Conservation (phyloP, 1,140 invertebrate species). For the Orussus abietinus region DNA sequence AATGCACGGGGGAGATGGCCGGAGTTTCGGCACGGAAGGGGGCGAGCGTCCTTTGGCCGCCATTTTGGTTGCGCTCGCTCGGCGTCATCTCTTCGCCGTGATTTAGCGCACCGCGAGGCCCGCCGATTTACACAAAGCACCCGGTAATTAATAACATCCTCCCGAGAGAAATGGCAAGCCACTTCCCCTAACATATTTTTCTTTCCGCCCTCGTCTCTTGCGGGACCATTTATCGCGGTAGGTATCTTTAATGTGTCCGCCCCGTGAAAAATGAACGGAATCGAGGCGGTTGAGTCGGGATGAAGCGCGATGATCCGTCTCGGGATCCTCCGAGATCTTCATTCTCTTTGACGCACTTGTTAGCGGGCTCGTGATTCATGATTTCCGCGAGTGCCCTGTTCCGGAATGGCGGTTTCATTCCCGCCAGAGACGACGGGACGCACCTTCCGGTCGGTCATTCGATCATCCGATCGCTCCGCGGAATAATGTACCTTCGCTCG, state of each 20-base stretch:
- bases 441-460: too few relatives aligned
- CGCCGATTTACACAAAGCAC: constrained; percentile 14
- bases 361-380: too few relatives aligned
- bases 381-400: too few relatives aligned
- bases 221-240: constrained; percentile 14
- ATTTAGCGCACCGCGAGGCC: constrained; percentile 6
- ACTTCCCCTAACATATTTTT: constrained; percentile 5
- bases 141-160: constrained; percentile 19
- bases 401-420: too few relatives aligned
- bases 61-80: neutral
- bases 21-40: constrained; percentile 1
- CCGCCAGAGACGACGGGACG: too few relatives aligned
- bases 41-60: constrained; percentile 8
- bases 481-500: too few relatives aligned
- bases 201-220: neutral
- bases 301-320: constrained; percentile 14
- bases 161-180: constrained; percentile 13
- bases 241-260: constrained; percentile 13
- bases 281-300: constrained; percentile 7
- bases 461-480: too few relatives aligned
- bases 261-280: constrained; percentile 14
- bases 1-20: constrained; percentile 21
- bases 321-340: constrained; percentile 12
- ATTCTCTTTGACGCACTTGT: too few relatives aligned
- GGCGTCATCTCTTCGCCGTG: constrained; percentile 5